Base-by-base conservation (phyloP, 2,888 invertebrate species). In the Agonopterix arenella region DNA sequence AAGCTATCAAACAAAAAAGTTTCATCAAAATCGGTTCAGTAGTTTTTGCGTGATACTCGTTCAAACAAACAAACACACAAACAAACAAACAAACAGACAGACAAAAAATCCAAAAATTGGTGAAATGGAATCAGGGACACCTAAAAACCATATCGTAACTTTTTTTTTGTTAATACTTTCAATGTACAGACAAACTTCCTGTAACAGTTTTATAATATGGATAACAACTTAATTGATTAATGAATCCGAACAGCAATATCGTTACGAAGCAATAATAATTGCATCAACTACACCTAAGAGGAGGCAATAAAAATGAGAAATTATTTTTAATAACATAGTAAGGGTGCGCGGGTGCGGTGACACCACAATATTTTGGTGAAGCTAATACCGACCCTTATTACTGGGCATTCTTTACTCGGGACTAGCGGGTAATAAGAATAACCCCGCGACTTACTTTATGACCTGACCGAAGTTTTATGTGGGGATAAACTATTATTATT, bases 241-340 rank as follows among this genome's bases (percentile, higher is more conserved):
- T 44, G 41, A 40, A 47, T 47, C 44, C 40, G 13, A 9, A 36
- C 9, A 47, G 16, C 46, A 37, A 13, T 46, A 43, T 45, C 49
- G 51, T 54, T 51, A 28, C 28, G 28, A 28, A 28, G 28, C 28
- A 28, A 28, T 28, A 28, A 28, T 28, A 28, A 28, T 28, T 28
- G 28, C 40, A 40, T 10, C 43, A n/a, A 43, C 43, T 43, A 43
- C n/a, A 43, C 11, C 43, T 66, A 69, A 71, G 73, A 68, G 73
- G 56, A 48, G 69, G 81, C 71, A 84, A 88, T 88, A 86, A 88
- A 89, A 86, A 85, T 88, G 88, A 89, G 88, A 85, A 88, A 89
- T 89, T 88, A 89, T 89, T 86, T 89, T 89, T 89, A 89, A 88
- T 88, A 86, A 84, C 77, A 80, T 73, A 73, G 53, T 47, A 56